Base-by-base conservation (phyloP, 2,797 vertebrate species). In the Oreochromis mossambicus region DNA sequence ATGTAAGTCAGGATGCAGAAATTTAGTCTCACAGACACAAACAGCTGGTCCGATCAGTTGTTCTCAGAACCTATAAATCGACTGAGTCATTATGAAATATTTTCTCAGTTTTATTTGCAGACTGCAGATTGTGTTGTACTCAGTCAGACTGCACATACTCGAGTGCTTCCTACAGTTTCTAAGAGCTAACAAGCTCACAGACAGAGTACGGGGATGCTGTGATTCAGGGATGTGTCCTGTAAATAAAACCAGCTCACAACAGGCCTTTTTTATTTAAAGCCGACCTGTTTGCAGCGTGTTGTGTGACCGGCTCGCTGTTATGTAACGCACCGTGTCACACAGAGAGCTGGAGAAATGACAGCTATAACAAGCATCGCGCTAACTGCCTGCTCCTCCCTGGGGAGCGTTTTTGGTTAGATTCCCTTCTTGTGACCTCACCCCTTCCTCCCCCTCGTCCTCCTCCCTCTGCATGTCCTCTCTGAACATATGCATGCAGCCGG, bases 401-500 rank as follows among this genome's bases (percentile, higher is more conserved):
- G 48, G 82, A 79, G 51, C 5, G 4, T 51, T 75, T 75, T 50
- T 58, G 68, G 81, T 78, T 80, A 80, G 19, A 82, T 15, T 43
- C 81, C 52, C 55, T 48, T 79, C 81, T 52, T 50, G 70, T 80
- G 78, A 29, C 56, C 77, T 12, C 48, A 13, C 26, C 50, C 13
- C 19, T 26, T 24, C 78, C 58, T n/a, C 34, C 73, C 29, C 15
- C 55, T 8, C 41, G 50, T 17, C 51, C 34, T 15, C 58, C 63
- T 43, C 41, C 46, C 10, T 29, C 79, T 34, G 10, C 9, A 2
- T 63, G 84, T 79, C 77, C 88, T 77, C 83, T 80, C 78, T 77
- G 61, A 88, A 83, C 87, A 85, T 87, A 56, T 56, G 51, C 14
- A 87, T 80, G 88, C 58, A 56, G 78, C 15, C 15, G 32, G 26